Percentiles rank a stretch among this genome's conserved stretches.
Evolutionary conservation across 2,888 invertebrate genomes (phyloP).

Genomic region (Tiphia femorata): DNA sequence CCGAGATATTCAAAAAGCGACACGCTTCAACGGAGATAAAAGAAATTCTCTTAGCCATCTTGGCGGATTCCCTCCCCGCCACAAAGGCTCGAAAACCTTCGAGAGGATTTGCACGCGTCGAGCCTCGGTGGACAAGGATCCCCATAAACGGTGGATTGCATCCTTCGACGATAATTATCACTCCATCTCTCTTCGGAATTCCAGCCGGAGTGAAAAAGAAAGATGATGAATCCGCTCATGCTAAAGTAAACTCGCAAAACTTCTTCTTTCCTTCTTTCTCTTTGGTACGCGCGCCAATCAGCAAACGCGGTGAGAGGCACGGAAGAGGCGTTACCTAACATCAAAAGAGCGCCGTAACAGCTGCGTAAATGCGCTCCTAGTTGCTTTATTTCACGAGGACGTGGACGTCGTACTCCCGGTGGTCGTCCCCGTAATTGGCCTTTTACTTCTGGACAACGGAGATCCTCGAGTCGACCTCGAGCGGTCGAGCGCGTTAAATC

Average conservation of each 20-base stretch:
- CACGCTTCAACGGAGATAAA: too few relatives aligned
- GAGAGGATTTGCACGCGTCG: too few relatives aligned
- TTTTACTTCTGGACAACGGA: constrained; percentile 9
- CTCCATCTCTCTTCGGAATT: too few relatives aligned
- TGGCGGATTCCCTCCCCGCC: too few relatives aligned
- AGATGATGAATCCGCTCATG: too few relatives aligned
- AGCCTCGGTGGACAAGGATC: too few relatives aligned
- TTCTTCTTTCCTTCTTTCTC: constrained; percentile 8
- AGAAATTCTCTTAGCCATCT: too few relatives aligned
- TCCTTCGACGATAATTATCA: too few relatives aligned
- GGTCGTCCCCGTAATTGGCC: constrained; percentile 16
- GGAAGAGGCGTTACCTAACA: constrained; percentile 22
- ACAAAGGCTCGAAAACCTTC: too few relatives aligned
- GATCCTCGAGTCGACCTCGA: background rate
- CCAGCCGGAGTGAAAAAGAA: too few relatives aligned
- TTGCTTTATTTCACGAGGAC: constrained; percentile 24
- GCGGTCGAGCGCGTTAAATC: constrained; percentile 7
- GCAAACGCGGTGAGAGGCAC: constrained; percentile 10
- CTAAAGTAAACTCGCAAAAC: constrained; percentile 4
- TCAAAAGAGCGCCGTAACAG: constrained; percentile 6
- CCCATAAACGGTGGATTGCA: too few relatives aligned
- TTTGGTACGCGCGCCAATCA: constrained; percentile 17
- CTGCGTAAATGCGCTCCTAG: constrained; percentile 10
- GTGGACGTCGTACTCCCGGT: constrained; percentile 1
- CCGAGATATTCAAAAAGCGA: too few relatives aligned